These are phyloP conservation scores for Acrossocheilus fasciatus DNA, from an alignment of 2,797 vertebrate species.

Conservation along the genomic window DNA sequence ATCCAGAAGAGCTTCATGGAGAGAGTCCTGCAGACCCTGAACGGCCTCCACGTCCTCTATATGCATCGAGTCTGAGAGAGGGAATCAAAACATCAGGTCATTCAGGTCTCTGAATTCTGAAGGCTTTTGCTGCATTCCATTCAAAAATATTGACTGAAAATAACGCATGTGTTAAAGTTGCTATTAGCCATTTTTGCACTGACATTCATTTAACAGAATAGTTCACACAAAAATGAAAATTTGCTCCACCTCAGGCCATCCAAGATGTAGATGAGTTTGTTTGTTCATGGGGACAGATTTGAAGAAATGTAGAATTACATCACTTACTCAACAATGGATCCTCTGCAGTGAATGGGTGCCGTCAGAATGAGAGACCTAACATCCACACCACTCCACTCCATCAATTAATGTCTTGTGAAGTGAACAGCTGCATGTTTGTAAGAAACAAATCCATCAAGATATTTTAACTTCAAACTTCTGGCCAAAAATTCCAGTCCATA, in stretches of 20 bases:
- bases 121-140: neutral
- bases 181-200: neutral
- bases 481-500: too few relatives aligned
- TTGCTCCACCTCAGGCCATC: neutral
- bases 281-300: neutral
- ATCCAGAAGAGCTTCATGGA: slow-evolving; percentile 95
- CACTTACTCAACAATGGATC: neutral
- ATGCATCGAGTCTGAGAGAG: slow-evolving; percentile 92
- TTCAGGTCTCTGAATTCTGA: neutral
- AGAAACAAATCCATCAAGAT: too few relatives aligned
- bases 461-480: too few relatives aligned
- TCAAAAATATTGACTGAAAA: neutral
- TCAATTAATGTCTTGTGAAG: neutral
- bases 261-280: neutral
- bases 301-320: neutral
- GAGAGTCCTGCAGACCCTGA: slow-evolving; percentile 95
- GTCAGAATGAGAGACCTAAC: neutral
- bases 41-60: slow-evolving; percentile 95
- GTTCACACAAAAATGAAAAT: neutral
- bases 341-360: neutral
- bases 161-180: neutral
- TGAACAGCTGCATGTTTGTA: neutral
- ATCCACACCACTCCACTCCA: neutral
- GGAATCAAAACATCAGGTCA: neutral
- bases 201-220: neutral